These are phyloP conservation scores for Oenanthe melanoleuca DNA, from an alignment of 2,113 vertebrate genomes.

Conservation along the genomic window DNA sequence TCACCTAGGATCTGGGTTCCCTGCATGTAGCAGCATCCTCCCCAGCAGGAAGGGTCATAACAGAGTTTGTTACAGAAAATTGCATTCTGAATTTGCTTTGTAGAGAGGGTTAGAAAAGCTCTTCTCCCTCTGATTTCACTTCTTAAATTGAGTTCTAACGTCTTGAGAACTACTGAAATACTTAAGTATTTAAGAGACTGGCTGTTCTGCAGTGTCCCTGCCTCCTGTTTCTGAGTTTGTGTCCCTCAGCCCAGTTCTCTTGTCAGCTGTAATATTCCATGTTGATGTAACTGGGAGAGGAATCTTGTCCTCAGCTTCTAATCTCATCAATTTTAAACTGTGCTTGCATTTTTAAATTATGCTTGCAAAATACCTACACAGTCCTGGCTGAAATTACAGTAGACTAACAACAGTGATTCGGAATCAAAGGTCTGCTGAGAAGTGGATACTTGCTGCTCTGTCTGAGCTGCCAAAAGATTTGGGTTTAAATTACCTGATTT, in stretches of 20 bases:
- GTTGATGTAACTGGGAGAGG: not conserved
- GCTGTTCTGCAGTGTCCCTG: not conserved
- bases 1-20: not conserved
- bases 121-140: not conserved
- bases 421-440: slow-evolving; percentile 35
- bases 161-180: not conserved
- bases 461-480: slow-evolving; percentile 35
- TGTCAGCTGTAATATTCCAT: not conserved
- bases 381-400: slow-evolving; percentile 56
- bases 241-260: not conserved
- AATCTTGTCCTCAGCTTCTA: not conserved
- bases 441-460: slow-evolving; percentile 14
- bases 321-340: slow-evolving; percentile 1
- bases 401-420: not conserved
- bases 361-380: not conserved
- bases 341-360: not conserved
- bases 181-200: not conserved
- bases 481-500: slow-evolving; percentile 40
- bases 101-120: not conserved
- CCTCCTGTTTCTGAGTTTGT: not conserved
- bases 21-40: not conserved
- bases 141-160: not conserved
- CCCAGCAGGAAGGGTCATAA: not conserved
- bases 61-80: not conserved
- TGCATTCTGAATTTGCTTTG: not conserved